These are phyloP conservation scores for Lindbergichthys nudifrons DNA, from an alignment of 2,797 vertebrate genomes.

Conservation along the genomic window DNA sequence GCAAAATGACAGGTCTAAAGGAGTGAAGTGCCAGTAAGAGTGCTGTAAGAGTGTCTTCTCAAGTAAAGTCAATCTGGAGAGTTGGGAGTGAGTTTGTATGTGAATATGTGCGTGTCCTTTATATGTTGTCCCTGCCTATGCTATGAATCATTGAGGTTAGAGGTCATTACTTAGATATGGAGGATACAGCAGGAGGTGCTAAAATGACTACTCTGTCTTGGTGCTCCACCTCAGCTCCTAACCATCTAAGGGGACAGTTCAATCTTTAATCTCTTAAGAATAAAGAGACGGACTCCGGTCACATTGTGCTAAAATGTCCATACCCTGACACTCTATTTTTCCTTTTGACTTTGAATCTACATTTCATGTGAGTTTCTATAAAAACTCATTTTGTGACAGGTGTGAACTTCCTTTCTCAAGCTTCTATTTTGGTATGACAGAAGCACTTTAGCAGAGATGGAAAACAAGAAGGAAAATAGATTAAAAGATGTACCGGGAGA, in stretches of 20 bases:
- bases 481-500: conserved; percentile 20
- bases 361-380: conserved; percentile 46
- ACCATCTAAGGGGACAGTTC: conserved; percentile 35
- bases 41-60: conserved; percentile 31
- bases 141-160: conserved; percentile 69
- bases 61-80: conserved; percentile 48
- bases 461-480: conserved; percentile 51
- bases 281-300: conserved; percentile 28
- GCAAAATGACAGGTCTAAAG: conserved; percentile 31
- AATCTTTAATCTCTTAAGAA: conserved; percentile 78
- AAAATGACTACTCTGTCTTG: conserved; percentile 65
- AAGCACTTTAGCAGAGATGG: conserved; percentile 47
- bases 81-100: conserved; percentile 29
- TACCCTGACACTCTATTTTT: not conserved
- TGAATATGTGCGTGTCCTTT: conserved; percentile 25
- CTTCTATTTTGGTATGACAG: conserved; percentile 69
- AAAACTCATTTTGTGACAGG: conserved; percentile 56
- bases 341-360: conserved; percentile 32
- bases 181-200: conserved; percentile 57
- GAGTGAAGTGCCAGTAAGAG: conserved; percentile 2
- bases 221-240: conserved; percentile 10
- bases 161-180: conserved; percentile 68
- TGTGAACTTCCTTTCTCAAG: conserved; percentile 52
- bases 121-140: conserved; percentile 5
- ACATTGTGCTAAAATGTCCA: conserved; percentile 60